Conservation (phyloP, 1,140 invertebrate species). For the Bombus huntii region DNA sequence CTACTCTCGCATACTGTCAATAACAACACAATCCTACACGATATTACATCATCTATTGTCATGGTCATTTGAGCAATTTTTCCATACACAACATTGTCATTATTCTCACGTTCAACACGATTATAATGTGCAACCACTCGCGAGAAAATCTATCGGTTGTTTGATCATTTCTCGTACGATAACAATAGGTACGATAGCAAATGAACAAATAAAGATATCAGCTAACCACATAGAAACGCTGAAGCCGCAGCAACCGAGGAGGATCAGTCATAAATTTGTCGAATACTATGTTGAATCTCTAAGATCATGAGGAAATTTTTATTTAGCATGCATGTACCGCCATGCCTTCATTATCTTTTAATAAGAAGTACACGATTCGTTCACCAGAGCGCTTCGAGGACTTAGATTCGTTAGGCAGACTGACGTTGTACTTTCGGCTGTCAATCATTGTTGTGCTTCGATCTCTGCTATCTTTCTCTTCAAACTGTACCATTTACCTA, state of each 20-base stretch:
- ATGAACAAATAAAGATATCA: slow-evolving; percentile 18
- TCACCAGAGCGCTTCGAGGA: slow-evolving; percentile 51
- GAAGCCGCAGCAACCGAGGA: background rate
- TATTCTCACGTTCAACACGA: background rate
- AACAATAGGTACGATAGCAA: background rate
- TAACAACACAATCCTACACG: too few relatives aligned
- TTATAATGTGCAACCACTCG: background rate
- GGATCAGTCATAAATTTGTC: background rate
- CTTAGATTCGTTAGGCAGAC: slow-evolving; percentile 30
- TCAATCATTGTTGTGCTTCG: background rate
- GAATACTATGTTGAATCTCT: background rate
- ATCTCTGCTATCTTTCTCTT: too few relatives aligned
- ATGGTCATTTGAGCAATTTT: too few relatives aligned
- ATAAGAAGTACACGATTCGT: slow-evolving; percentile 45
- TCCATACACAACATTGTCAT: background rate
- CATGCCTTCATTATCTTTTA: slow-evolving; percentile 48
- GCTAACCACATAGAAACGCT: background rate
- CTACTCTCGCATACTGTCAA: background rate
- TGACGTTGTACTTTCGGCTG: slow-evolving; percentile 44
- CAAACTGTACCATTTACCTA: too few relatives aligned
- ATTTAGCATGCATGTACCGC: background rate
- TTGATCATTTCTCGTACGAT: background rate
- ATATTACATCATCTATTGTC: too few relatives aligned
- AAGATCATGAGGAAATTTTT: background rate
- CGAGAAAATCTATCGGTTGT: background rate